These are phyloP conservation scores for Drosophila hamatofila DNA, from an alignment of 2,888 invertebrate genomes.

Conservation along the genomic window DNA sequence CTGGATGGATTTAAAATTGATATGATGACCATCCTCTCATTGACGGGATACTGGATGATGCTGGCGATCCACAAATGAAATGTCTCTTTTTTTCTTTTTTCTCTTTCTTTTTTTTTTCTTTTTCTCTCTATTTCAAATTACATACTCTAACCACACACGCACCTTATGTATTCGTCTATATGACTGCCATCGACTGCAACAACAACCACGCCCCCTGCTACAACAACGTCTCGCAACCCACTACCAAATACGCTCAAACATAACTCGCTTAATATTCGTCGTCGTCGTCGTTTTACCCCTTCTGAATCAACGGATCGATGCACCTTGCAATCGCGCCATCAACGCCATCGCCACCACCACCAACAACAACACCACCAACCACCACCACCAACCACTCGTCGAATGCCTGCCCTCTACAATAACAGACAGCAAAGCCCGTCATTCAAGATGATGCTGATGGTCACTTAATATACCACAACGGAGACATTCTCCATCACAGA, in stretches of 20 bases:
- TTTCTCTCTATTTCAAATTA: slow-evolving; percentile 80
- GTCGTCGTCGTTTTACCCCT: slow-evolving; percentile 27
- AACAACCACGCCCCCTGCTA: slow-evolving; percentile 47
- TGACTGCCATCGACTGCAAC: slow-evolving; percentile 52
- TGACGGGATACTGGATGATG: slow-evolving; percentile 42
- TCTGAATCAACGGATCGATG: slow-evolving; percentile 58
- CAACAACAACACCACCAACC: slow-evolving; percentile 24
- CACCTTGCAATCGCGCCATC: slow-evolving; percentile 47
- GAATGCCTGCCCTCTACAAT: slow-evolving; percentile 42
- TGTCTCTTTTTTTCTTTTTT: slow-evolving; percentile 67
- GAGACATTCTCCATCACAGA: slow-evolving; percentile 99
- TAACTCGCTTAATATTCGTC: slow-evolving; percentile 47
- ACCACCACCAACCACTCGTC: slow-evolving; percentile 37
- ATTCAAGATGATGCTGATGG: slow-evolving; percentile 99
- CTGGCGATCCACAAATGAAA: slow-evolving; percentile 41
- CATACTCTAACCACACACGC: slow-evolving; percentile 75
- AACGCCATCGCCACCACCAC: slow-evolving; percentile 17
- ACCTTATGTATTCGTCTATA: slow-evolving; percentile 74
- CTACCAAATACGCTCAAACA: slow-evolving; percentile 60
- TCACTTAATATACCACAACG: slow-evolving; percentile 99
- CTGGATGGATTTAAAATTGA: slow-evolving; percentile 16
- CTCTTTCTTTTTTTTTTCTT: slow-evolving; percentile 74
- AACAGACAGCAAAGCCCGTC: slow-evolving; percentile 89
- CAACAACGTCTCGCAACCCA: slow-evolving; percentile 65
- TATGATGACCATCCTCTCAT: slow-evolving; percentile 2